Percentiles rank a stretch among this genome's conserved stretches.
phyloP scores from a whole-genome alignment of 92 coral and sea anemone species.

The Galaxea fascicularis region DNA sequence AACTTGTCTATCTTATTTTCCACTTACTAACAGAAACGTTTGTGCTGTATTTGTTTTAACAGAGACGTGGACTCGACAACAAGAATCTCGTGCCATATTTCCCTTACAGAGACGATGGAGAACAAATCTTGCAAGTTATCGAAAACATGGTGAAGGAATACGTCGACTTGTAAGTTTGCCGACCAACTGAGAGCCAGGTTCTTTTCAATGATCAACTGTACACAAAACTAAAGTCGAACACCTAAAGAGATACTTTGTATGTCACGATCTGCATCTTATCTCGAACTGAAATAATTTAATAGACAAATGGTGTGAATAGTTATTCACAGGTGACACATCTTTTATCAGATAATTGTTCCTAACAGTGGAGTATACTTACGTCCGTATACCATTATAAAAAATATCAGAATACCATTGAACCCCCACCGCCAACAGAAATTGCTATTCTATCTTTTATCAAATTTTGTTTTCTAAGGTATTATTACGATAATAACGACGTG shows the following conservation, averaged over 20 bases:
- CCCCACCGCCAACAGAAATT: too few relatives aligned
- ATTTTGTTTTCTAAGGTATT: constrained; percentile 47
- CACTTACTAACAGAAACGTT: too few relatives aligned
- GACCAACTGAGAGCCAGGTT: not conserved
- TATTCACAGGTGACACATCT: too few relatives aligned
- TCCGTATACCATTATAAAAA: not conserved
- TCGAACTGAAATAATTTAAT: too few relatives aligned
- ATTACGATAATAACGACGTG: constrained; percentile 34
- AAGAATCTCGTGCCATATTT: constrained; percentile 63
- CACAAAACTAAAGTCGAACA: not conserved
- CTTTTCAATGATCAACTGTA: not conserved
- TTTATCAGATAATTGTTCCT: too few relatives aligned
- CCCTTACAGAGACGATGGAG: constrained; percentile 90
- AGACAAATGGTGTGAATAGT: too few relatives aligned
- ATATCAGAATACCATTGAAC: not conserved
- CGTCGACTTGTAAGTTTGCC: constrained; percentile 74
- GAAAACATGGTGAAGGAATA: constrained; percentile 70
- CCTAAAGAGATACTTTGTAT: not conserved
- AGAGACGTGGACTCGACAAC: constrained; percentile 85
- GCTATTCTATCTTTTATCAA: too few relatives aligned
- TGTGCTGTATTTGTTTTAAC: not conserved
- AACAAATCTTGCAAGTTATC: constrained; percentile 55
- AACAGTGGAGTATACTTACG: too few relatives aligned
- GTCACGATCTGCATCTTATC: too few relatives aligned
- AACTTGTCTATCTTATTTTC: not conserved